A percentile compares a stretch with the other conserved stretches of the same genome.
These are phyloP conservation scores for Diplosoma virens DNA, from an alignment of 23 tunicate species.

Conservation along the genomic window DNA sequence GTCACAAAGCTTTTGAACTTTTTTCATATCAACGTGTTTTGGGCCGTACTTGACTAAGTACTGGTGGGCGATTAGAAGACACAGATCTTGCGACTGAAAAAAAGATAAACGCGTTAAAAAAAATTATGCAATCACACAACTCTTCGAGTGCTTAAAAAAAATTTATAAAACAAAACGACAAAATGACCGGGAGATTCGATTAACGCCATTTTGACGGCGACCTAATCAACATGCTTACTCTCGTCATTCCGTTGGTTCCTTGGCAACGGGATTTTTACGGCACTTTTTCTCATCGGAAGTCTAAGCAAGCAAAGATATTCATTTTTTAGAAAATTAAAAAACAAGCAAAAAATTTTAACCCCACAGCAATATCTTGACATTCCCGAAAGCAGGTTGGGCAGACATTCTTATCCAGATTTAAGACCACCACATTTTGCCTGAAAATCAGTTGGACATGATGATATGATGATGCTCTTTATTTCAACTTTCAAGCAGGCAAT, in stretches of 20 bases:
- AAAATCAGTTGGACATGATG: no score
- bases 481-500: no score
- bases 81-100: slow-evolving; percentile 76
- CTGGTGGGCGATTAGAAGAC: slow-evolving; percentile 81
- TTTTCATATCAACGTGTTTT: slow-evolving; percentile 26
- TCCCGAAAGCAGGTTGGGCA: no score
- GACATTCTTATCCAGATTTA: no score
- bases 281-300: no score
- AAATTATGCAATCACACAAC: not conserved
- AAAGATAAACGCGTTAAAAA: not conserved
- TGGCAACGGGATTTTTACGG: not conserved
- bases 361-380: no score
- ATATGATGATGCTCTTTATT: no score
- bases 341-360: no score
- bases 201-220: no score
- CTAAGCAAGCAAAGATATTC: no score
- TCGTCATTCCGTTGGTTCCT: not conserved
- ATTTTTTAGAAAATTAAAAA: no score
- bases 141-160: not conserved
- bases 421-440: no score
- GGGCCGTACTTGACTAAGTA: slow-evolving; percentile 56
- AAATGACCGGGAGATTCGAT: not conserved
- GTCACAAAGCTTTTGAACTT: slow-evolving; percentile 45
- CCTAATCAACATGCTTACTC: not conserved
- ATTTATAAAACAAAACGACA: not conserved